phyloP scores from a whole-genome alignment of 2,113 vertebrate genomes.

The Holacanthus passer region DNA sequence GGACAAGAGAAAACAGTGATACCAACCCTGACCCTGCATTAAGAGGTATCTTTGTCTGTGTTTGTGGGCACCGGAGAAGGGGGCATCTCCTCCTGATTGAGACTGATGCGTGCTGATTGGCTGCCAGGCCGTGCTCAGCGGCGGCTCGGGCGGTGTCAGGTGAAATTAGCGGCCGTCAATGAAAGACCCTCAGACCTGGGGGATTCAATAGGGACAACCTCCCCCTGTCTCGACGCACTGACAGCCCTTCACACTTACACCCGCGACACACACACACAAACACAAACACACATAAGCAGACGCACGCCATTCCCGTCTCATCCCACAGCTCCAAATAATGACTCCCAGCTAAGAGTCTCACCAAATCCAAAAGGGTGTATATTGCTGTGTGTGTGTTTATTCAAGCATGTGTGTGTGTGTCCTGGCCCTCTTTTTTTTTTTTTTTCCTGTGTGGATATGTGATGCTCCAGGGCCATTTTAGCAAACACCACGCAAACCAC shows the following conservation, averaged over 20 bases:
- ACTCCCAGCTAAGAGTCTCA: constrained; percentile 55
- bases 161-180: constrained; percentile 74
- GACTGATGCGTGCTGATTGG: constrained; percentile 75
- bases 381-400: constrained; percentile 5
- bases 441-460: constrained; percentile 5
- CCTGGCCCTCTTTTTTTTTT: not conserved
- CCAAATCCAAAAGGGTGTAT: constrained; percentile 11
- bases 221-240: constrained; percentile 57
- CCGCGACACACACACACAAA: constrained; percentile 32
- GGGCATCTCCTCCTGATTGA: constrained; percentile 75
- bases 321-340: constrained; percentile 48
- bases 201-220: constrained; percentile 70
- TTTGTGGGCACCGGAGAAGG: constrained; percentile 27
- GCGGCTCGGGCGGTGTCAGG: constrained; percentile 69
- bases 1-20: constrained; percentile 55
- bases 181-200: constrained; percentile 64
- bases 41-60: constrained; percentile 20
- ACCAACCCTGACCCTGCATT: constrained; percentile 49
- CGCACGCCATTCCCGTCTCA: constrained; percentile 16
- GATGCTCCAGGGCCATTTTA: constrained; percentile 43
- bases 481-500: constrained; percentile 31
- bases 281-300: constrained; percentile 22
- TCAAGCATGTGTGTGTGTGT: not conserved
- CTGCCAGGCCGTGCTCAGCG: constrained; percentile 63
- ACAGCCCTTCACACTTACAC: constrained; percentile 72